These are phyloP conservation scores for Peromyscus melanophrys DNA, from an alignment of 2,797 vertebrate genomes.

Conservation along the genomic window DNA sequence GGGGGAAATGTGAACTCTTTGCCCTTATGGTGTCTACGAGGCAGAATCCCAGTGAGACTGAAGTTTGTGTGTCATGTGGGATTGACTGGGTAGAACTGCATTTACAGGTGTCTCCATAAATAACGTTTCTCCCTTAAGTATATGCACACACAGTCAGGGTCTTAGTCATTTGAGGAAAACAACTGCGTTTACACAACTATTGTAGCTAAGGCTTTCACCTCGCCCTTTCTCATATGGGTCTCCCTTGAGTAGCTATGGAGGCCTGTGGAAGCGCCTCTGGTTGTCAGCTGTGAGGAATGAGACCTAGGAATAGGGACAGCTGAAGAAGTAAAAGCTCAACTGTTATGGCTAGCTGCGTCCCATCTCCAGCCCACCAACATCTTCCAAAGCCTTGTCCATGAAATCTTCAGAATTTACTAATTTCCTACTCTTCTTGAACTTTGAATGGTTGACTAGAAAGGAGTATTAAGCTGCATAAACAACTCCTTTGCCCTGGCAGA, in stretches of 20 bases:
- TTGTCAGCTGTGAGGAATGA: conserved; percentile 42
- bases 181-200: background rate
- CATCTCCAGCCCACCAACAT: background rate
- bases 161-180: conserved; percentile 8
- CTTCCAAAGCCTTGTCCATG: background rate
- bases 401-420: conserved; percentile 43
- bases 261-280: background rate
- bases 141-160: background rate
- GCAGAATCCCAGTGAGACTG: background rate
- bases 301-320: conserved; percentile 46
- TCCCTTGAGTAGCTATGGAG: background rate
- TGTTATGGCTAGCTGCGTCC: conserved; percentile 10
- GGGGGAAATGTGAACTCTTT: background rate
- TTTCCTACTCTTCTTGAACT: conserved; percentile 38
- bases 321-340: background rate
- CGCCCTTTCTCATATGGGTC: background rate
- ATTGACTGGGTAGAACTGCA: background rate
- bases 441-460: conserved; percentile 40
- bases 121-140: background rate
- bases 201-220: background rate
- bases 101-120: background rate
- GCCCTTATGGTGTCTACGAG: background rate
- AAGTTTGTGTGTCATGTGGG: background rate
- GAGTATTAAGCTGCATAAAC: conserved; percentile 2
- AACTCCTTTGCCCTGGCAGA: background rate